Evolutionary conservation across 92 coral and sea anemone genomes (phyloP).

Genomic region (Phenganax subtilis): DNA sequence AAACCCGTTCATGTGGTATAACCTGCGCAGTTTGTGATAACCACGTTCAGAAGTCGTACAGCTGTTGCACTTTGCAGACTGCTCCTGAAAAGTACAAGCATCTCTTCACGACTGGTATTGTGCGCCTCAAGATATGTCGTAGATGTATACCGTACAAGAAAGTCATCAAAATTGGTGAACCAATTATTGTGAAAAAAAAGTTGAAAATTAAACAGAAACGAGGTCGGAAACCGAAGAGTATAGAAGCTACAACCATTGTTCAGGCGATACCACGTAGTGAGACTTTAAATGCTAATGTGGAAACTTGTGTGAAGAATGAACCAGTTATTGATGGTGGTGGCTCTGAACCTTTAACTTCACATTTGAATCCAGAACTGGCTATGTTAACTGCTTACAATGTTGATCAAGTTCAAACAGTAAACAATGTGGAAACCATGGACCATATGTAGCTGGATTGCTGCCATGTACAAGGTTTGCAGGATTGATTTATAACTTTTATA

Average conservation of each 20-base stretch:
- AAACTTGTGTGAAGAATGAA: neutral
- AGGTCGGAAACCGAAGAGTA: conserved; percentile 29
- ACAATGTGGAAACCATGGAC: conserved; percentile 3
- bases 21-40: conserved; percentile 37
- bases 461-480: too few species aligned
- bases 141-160: conserved; percentile 39
- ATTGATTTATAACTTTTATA: too few species aligned
- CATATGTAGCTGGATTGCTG: neutral
- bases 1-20: conserved; percentile 36
- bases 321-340: neutral
- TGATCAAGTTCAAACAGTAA: neutral
- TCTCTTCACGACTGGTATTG: conserved; percentile 29
- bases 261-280: conserved; percentile 14
- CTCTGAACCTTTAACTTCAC: neutral
- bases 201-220: conserved; percentile 33
- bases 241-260: conserved; percentile 18
- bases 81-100: conserved; percentile 38
- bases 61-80: conserved; percentile 36
- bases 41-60: conserved; percentile 38
- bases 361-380: conserved; percentile 4
- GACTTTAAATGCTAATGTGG: neutral
- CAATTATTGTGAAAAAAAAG: conserved; percentile 11
- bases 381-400: neutral
- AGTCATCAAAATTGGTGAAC: conserved; percentile 21
- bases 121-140: conserved; percentile 34